phyloP scores from a whole-genome alignment of 2,113 vertebrate species.

The Puntigrus tetrazona region DNA sequence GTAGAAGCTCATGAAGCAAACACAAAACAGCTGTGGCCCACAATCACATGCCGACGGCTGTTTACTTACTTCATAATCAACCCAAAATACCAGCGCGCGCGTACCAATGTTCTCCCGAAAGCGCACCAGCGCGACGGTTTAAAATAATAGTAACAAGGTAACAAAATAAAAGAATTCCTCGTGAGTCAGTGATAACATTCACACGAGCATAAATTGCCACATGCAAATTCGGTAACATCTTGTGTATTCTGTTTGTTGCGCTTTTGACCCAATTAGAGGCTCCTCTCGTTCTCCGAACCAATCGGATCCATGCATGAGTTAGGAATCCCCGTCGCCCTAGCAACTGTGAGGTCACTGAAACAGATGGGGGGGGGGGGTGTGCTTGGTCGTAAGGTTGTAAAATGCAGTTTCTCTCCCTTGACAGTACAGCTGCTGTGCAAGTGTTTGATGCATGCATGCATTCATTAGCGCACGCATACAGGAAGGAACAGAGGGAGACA shows the following conservation, averaged over 20 bases:
- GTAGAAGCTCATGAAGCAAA: background rate
- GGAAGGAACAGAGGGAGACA: conserved; percentile 15
- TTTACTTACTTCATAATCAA: conserved; percentile 14
- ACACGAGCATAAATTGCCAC: background rate
- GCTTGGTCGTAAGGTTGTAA: background rate
- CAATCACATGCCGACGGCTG: background rate
- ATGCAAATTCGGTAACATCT: conserved; percentile 1
- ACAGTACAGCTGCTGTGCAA: conserved; percentile 40
- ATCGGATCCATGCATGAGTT: conserved; percentile 33
- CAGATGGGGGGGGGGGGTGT: background rate
- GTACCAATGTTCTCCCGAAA: background rate
- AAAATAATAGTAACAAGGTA: background rate
- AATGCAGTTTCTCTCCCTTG: conserved; percentile 43
- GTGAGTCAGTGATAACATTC: background rate
- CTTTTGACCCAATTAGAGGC: conserved; percentile 40
- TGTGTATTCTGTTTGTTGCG: conserved; percentile 19
- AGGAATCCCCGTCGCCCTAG: conserved; percentile 51
- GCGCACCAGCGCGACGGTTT: background rate
- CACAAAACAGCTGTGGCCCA: conserved; percentile 29
- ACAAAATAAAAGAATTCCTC: background rate
- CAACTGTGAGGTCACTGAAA: conserved; percentile 49
- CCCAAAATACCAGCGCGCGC: background rate
- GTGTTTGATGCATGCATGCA: conserved; percentile 41
- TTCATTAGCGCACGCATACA: conserved; percentile 35
- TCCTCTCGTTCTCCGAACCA: conserved; percentile 15